Conservation (phyloP, 2,113 vertebrate genomes). For the Onychorhynchus coronatus region DNA sequence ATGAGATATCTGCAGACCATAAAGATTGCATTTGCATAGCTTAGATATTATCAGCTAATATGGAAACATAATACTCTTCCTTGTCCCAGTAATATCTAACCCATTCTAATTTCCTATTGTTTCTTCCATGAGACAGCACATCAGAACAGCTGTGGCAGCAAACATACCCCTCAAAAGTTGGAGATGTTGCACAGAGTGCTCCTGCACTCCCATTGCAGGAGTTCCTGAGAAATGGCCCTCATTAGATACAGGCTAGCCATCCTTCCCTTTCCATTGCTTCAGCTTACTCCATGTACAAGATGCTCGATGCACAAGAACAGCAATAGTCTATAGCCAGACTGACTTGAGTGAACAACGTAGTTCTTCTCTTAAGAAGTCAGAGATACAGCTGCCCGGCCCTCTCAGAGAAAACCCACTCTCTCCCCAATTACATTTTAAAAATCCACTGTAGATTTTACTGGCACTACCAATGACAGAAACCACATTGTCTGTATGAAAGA, state of each 20-base stretch:
- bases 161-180: background rate
- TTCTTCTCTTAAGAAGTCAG: background rate
- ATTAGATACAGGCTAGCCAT: background rate
- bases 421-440: background rate
- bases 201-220: background rate
- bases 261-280: background rate
- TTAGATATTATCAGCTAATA: constrained; percentile 2
- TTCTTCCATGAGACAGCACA: background rate
- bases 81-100: background rate
- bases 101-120: background rate
- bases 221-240: background rate
- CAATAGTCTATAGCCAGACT: background rate
- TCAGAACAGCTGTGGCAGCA: background rate
- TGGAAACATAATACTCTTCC: background rate
- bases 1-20: background rate
- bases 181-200: background rate
- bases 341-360: background rate
- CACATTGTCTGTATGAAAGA: background rate
- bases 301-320: background rate
- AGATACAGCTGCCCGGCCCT: background rate
- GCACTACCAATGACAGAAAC: background rate
- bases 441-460: background rate
- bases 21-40: background rate
- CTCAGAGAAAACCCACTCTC: background rate
- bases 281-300: background rate